A percentile compares a stretch with the other conserved stretches of the same genome.
These are phyloP conservation scores for Sinocyclocheilus anophthalmus DNA, from an alignment of 2,113 vertebrate species.

Conservation along the genomic window DNA sequence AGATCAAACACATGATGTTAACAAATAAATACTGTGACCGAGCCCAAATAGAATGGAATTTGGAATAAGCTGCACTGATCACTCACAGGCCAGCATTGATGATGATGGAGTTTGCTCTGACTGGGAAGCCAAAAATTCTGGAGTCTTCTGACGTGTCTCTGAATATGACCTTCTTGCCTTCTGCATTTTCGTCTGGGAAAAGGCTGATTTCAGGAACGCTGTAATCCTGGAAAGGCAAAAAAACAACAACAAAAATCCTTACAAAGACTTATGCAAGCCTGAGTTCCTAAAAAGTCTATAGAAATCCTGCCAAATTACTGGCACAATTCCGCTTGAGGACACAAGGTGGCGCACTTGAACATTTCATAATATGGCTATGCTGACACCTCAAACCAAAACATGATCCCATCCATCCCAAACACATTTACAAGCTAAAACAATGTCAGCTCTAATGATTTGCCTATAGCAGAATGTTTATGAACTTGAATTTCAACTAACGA, in stretches of 20 bases:
- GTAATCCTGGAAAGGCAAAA: constrained; percentile 81
- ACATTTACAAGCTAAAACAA: background rate
- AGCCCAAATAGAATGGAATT: background rate
- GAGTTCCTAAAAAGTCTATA: background rate
- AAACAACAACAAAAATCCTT: background rate
- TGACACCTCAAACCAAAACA: background rate
- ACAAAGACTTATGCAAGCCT: background rate
- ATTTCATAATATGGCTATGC: no score
- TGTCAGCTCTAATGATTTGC: background rate
- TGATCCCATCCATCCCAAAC: background rate
- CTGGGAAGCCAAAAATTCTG: constrained; percentile 75
- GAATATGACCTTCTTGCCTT: constrained; percentile 82
- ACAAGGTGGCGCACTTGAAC: constrained; percentile 57
- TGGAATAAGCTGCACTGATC: background rate
- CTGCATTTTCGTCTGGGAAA: constrained; percentile 84
- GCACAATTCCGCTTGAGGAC: constrained; percentile 12
- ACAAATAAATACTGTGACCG: background rate
- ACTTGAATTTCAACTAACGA: background rate
- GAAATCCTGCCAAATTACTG: background rate
- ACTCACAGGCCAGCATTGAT: constrained; percentile 92
- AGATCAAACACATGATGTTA: background rate
- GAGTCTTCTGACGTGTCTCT: constrained; percentile 82
- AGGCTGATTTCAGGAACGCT: constrained; percentile 85
- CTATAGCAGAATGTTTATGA: background rate
- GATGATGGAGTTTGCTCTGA: constrained; percentile 85